Evolutionary conservation across 2,797 vertebrate genomes (phyloP), one percentile per base, ranked within the genome.

Genomic region (Macrochelys suwanniensis): DNA sequence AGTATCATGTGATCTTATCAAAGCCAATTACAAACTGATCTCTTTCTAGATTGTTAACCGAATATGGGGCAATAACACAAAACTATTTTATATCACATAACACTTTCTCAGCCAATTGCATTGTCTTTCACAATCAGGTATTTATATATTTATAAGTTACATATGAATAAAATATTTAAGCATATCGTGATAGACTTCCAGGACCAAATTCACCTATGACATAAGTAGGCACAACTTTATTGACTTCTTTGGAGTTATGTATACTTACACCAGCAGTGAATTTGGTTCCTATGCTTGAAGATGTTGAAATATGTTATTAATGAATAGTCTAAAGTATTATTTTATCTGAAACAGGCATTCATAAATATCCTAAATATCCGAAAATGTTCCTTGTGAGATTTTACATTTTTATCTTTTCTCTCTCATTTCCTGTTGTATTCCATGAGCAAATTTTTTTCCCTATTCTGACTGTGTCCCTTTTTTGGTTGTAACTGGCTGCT

Each of bases 341-440:
- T 96, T 86, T 81, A 93, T 80, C 85, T 89, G 61, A 87, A 82
- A 87, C 45, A 89, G 56, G 53, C 10, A 84, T 78, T 87, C 56
- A 23, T 88, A 95, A 91, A 71, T 84, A 93, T 96, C 94, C 89
- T 88, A 54, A 92, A 53, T 87, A 82, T 59, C 11, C n/a, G 21
- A 6, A 16, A 37, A 86, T 84, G 80, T 94, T 49, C 61, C 51
- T 74, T 84, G 13, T 0, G 0, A 93, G 78, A 19, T 84, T 96
- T 93, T 89, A 94, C 19, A 74, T 84, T 94, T 95, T 91, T 28
- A 76, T 87, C 78, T 93, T 90, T 80, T 91, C 42, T 92, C 95
- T 89, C 82, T 95, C 86, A 68, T 87, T 87, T 91, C 89, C 88
- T 93, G 80, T 89, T 92, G 92, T 92, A 91, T 53, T 51, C 12